Evolutionary conservation across 2,888 invertebrate species (phyloP), one percentile per base, ranked within the genome.

Genomic region (Leistus spinibarbis): DNA sequence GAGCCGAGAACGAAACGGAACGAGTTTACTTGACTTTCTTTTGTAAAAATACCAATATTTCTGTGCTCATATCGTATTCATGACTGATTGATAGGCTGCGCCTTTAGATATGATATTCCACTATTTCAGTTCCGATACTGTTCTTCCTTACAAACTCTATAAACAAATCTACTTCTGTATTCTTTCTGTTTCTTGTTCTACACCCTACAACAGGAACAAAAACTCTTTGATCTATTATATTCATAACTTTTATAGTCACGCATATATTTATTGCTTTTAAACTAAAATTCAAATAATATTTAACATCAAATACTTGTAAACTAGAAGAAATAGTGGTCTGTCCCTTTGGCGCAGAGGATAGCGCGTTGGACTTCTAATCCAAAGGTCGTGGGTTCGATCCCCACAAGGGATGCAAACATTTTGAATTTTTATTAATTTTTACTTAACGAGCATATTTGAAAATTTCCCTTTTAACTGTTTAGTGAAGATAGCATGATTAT

Each of bases 361-460:
- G 92, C 92, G 92, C 92, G 92, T 92, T 92, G 92, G 92, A 93
- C 93, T 93, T 93, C 92, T 92, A 92, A 93, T 93, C 93, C 92
- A 92, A 92, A 92, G 93, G 92, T 92, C 93, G 92, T 91, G 92
- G 92, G 92, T 92, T 92, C 92, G 92, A 92, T 92, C 92, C 92
- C 92, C 92, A 90, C 92, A 91, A 91, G 91, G 91, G 92, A 92
- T 92, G 91, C 79, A 76, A 53, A 13, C 1, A 75, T 64, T 77
- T 79, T 79, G 79, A 79, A 77, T 78, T 79, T 76, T 69, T 67
- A 40, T 76, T 74, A 68, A 27, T 27, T 60, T 20, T 72, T 19
- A 20, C 54, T 54, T 22, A 54, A 77, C 54, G 54, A 77, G 53
- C 10, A 71, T 10, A 19, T 23, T 22, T 54, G 54, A 53, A 56